Base-by-base conservation (phyloP, 2,797 vertebrate genomes). In the Melanotaenia boesemani region DNA sequence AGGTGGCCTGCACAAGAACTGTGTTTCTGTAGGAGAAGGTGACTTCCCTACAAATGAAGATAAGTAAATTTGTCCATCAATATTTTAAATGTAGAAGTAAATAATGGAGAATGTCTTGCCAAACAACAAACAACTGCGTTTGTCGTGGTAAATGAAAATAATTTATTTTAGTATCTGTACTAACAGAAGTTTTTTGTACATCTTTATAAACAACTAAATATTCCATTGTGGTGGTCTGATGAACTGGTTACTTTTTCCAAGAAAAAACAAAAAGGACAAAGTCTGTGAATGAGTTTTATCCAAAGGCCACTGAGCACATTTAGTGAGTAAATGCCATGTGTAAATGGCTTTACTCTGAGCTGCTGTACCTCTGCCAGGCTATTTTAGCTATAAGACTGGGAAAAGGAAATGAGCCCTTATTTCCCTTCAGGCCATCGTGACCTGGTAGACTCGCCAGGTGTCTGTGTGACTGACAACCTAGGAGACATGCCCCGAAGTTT, bases 241-340 rank as follows among this genome's bases (percentile, higher is more conserved):
- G 76, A 84, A 91, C 83, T 44, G 70, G 39, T 64, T 56, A 39
- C 11, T 2, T 79, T 76, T 77, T 22, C 34, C 15, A 58, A 15
- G 61, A 63, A 63, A 76, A 58, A 26, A 26, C 26, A 26, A 26
- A 85, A 79, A 58, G 63, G 64, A 48, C 67, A 72, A 60, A 81
- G 63, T 79, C 57, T 74, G 75, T 36, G 80, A 74, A 67, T 74
- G 69, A 69, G 60, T 37, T 67, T 87, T 84, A 88, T 81, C 80
- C 75, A 90, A 88, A 91, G 91, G 86, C 84, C 87, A 90, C 79
- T 72, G 85, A 86, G 70, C 85, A 80, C 80, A 67, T 87, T 87
- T 72, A 83, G 71, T 6, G 80, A 78, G 82, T 79, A 93, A 91
- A 92, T 89, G 88, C 77, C 90, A 89, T 48, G 70, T 77, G 77